A percentile compares a stretch with the other conserved stretches of the same genome.
phyloP scores from a whole-genome alignment of 2,888 invertebrate species.

The Pseudoips prasinana region DNA sequence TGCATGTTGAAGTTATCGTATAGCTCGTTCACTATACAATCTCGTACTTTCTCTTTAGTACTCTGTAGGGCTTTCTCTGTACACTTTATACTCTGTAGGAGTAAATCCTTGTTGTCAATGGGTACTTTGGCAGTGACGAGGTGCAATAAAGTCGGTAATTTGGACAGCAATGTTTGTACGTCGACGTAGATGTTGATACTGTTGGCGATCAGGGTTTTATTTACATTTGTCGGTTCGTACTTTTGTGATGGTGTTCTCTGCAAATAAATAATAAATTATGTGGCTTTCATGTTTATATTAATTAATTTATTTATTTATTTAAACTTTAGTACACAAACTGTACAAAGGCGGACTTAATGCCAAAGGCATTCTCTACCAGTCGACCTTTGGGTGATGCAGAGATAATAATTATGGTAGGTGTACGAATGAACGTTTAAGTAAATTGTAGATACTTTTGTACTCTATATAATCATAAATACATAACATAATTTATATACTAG shows the following conservation, averaged over 20 bases:
- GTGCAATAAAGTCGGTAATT: slow-evolving; percentile 54
- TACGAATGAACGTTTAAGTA: too few species aligned
- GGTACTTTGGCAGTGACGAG: slow-evolving; percentile 51
- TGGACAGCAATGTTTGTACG: slow-evolving; percentile 48
- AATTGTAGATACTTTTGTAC: too few species aligned
- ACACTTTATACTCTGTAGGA: slow-evolving; percentile 50
- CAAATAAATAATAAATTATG: slow-evolving; percentile 33
- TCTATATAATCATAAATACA: too few species aligned
- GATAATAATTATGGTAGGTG: too few species aligned
- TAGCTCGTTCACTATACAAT: slow-evolving; percentile 67
- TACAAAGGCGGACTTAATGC: too few species aligned
- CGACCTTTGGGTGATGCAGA: too few species aligned
- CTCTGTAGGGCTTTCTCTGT: slow-evolving; percentile 49
- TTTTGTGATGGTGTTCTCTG: slow-evolving; percentile 54
- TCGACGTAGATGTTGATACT: slow-evolving; percentile 68
- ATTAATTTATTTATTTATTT: too few species aligned
- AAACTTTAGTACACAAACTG: too few species aligned
- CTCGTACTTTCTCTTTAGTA: slow-evolving; percentile 54
- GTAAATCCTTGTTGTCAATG: slow-evolving; percentile 45
- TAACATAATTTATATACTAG: too few species aligned
- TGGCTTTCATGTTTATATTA: too few species aligned
- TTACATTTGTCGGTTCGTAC: slow-evolving; percentile 52
- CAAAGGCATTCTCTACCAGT: too few species aligned
- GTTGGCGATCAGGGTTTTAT: slow-evolving; percentile 60
- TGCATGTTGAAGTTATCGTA: slow-evolving; percentile 77